Percentiles rank a stretch among this genome's conserved stretches.
phyloP scores from a whole-genome alignment of 2,797 vertebrate genomes.

The Urocyon cinereoargenteus region DNA sequence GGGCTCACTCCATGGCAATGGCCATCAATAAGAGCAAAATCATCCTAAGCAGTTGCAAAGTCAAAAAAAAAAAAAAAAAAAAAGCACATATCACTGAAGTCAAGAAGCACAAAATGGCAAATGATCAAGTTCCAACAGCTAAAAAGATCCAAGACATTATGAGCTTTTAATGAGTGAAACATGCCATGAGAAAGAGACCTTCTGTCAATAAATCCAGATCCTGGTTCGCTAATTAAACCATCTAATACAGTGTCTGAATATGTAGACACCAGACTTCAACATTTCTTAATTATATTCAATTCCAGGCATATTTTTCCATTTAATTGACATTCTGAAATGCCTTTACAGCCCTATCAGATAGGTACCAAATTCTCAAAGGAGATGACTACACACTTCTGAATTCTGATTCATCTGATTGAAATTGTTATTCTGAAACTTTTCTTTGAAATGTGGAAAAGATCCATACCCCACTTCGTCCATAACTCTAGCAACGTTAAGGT shows the following conservation, averaged over 20 bases:
- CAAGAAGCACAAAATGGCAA: constrained; percentile 60
- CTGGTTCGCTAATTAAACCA: constrained; percentile 69
- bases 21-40: background rate
- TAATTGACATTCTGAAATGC: constrained; percentile 72
- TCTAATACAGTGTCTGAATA: constrained; percentile 59
- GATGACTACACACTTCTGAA: constrained; percentile 15
- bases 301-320: constrained; percentile 74
- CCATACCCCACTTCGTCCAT: background rate
- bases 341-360: constrained; percentile 58
- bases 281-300: constrained; percentile 75
- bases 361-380: constrained; percentile 50
- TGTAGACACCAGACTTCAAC: constrained; percentile 70
- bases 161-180: constrained; percentile 72
- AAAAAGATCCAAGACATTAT: constrained; percentile 58
- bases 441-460: background rate
- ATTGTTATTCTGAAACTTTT: constrained; percentile 17
- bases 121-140: constrained; percentile 53
- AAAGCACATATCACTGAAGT: background rate
- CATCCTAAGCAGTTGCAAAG: background rate
- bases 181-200: constrained; percentile 58
- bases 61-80: background rate
- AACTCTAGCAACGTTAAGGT: background rate
- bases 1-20: background rate
- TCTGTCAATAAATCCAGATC: constrained; percentile 73
- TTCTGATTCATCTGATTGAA: constrained; percentile 55